Evolutionary conservation across 2,888 invertebrate genomes (phyloP).

Genomic region (Lasioglossum leucozonium): DNA sequence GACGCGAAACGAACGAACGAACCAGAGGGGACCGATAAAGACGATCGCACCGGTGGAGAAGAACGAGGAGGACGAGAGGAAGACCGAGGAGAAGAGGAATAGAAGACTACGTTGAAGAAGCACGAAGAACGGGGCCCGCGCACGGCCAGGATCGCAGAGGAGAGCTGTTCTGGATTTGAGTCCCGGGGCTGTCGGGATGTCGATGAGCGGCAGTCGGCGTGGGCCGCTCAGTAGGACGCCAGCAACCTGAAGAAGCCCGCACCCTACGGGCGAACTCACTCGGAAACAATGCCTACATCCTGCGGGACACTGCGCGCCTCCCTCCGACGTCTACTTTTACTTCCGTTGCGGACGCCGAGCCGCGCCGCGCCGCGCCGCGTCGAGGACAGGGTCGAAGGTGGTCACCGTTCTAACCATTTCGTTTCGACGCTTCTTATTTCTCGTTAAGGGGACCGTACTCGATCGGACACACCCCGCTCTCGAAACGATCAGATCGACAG

Average conservation of each 20-base stretch:
- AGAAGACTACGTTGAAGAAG: constrained; percentile 38
- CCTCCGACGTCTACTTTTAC: constrained; percentile 59
- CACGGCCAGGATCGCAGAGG: constrained; percentile 60
- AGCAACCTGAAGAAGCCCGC: constrained; percentile 83
- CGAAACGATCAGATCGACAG: neutral
- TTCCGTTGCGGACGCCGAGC: constrained; percentile 46
- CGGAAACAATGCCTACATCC: constrained; percentile 76
- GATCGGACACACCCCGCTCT: neutral
- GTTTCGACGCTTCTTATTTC: neutral
- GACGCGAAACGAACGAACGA: neutral
- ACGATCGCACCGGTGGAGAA: neutral
- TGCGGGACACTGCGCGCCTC: constrained; percentile 68
- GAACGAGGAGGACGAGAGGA: neutral
- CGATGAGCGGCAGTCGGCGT: constrained; percentile 83
- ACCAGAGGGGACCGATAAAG: constrained; percentile 30
- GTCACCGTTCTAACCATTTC: constrained; percentile 17
- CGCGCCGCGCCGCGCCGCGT: constrained; percentile 24
- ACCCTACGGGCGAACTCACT: constrained; percentile 79
- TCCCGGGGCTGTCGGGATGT: constrained; percentile 80
- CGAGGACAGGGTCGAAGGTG: constrained; percentile 58
- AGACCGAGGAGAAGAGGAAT: constrained; percentile 18
- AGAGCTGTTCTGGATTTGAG: constrained; percentile 75
- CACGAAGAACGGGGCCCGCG: constrained; percentile 35
- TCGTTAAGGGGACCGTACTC: neutral
- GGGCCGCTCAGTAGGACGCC: constrained; percentile 83